These are phyloP conservation scores for Sander lucioperca DNA, from an alignment of 2,113 vertebrate species.

Conservation along the genomic window DNA sequence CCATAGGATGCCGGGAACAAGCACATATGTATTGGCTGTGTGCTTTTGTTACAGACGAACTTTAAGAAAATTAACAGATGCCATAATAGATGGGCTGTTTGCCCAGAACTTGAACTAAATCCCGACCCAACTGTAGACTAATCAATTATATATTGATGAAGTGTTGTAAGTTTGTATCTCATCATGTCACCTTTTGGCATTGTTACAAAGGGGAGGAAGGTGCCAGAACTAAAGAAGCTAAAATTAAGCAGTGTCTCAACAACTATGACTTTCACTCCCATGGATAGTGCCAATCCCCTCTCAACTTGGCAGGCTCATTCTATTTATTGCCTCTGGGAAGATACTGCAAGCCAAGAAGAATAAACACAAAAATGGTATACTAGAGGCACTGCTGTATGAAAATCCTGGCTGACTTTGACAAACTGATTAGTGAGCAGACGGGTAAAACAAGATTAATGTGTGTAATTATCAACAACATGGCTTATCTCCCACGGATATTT, in stretches of 20 bases:
- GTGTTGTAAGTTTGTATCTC: constrained; percentile 75
- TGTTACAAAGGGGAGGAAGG: constrained; percentile 41
- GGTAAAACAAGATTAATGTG: constrained; percentile 81
- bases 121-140: constrained; percentile 67
- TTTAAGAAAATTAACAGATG: constrained; percentile 51
- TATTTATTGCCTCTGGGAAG: constrained; percentile 64
- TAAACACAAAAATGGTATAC: constrained; percentile 54
- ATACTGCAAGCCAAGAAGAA: constrained; percentile 67
- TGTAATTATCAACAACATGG: constrained; percentile 76
- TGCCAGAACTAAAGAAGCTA: constrained; percentile 60
- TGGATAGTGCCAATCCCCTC: constrained; percentile 58
- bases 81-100: constrained; percentile 54
- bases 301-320: constrained; percentile 61
- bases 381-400: constrained; percentile 60
- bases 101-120: constrained; percentile 66
- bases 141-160: constrained; percentile 81
- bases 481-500: constrained; percentile 68
- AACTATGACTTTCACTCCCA: constrained; percentile 50
- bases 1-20: neutral
- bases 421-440: constrained; percentile 79
- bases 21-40: neutral
- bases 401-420: constrained; percentile 81
- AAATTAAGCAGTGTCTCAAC: constrained; percentile 71
- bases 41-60: constrained; percentile 28
- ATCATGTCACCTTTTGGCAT: constrained; percentile 68